phyloP scores from a whole-genome alignment of 2,888 invertebrate genomes.

The Drosophila paucipuncta region DNA sequence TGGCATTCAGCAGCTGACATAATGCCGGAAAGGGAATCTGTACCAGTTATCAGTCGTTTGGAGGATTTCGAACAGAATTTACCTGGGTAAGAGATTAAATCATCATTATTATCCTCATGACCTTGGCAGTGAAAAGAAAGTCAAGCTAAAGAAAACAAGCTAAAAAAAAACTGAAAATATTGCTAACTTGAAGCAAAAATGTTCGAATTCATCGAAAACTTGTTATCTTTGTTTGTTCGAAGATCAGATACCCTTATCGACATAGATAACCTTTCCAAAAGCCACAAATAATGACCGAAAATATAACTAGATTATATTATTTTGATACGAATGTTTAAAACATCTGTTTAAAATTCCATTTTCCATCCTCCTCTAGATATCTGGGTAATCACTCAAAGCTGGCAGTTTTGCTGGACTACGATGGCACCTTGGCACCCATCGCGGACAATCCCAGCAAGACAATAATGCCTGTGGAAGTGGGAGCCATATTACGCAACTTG shows the following conservation, averaged over 20 bases:
- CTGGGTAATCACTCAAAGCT: conserved; percentile 88
- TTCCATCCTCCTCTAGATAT: conserved; percentile 61
- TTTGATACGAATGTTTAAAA: neutral
- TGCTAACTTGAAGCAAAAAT: neutral
- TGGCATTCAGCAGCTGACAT: conserved; percentile 18
- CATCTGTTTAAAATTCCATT: neutral
- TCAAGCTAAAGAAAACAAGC: conserved; percentile 28
- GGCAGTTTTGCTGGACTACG: conserved; percentile 90
- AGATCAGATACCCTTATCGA: neutral
- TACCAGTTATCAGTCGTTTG: conserved; percentile 73
- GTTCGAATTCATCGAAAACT: neutral
- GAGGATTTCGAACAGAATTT: conserved; percentile 82
- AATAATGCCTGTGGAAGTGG: conserved; percentile 89
- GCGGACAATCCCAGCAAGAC: conserved; percentile 90
- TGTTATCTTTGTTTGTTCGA: neutral
- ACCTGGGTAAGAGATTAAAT: conserved; percentile 76
- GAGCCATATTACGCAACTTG: conserved; percentile 88
- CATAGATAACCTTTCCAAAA: neutral
- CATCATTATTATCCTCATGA: conserved; percentile 37
- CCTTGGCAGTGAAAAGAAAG: conserved; percentile 66
- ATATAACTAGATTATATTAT: neutral
- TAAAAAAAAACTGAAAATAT: neutral
- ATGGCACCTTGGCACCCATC: conserved; percentile 91
- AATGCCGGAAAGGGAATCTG: conserved; percentile 80
- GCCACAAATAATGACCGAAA: neutral